Evolutionary conservation across 2,797 vertebrate species (phyloP).

Genomic region (Pangasius krempfi): DNA sequence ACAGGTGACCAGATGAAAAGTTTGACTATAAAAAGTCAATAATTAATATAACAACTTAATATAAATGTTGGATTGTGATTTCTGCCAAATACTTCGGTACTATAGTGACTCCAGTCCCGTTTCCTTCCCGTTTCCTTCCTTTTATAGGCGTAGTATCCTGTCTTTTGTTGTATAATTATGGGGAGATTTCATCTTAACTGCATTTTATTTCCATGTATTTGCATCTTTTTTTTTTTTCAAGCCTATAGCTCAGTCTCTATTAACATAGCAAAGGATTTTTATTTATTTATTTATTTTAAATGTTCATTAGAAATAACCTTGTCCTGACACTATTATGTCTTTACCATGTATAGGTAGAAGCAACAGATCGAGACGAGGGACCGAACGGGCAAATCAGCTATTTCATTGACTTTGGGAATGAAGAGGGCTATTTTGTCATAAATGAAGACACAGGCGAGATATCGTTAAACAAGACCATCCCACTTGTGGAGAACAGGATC

Average conservation of each 20-base stretch:
- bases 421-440: conserved; percentile 71
- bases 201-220: neutral
- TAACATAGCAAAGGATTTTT: neutral
- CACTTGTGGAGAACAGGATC: conserved; percentile 60
- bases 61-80: too few species aligned
- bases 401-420: conserved; percentile 73
- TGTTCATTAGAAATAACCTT: neutral
- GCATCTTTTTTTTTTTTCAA: neutral
- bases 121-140: too few species aligned
- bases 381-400: conserved; percentile 74
- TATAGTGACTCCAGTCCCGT: too few species aligned
- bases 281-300: neutral
- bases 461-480: conserved; percentile 66
- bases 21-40: too few species aligned
- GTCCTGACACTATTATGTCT: neutral
- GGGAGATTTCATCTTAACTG: too few species aligned
- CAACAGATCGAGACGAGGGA: conserved; percentile 73
- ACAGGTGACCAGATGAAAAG: neutral
- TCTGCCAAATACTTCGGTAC: too few species aligned
- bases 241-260: neutral
- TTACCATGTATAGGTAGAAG: conserved; percentile 67
- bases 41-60: too few species aligned
- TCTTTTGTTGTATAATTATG: too few species aligned
- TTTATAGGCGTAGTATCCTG: too few species aligned
- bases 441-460: conserved; percentile 69